Evolutionary conservation across 2,113 vertebrate genomes (phyloP), one percentile per base, ranked within the genome.

Genomic region (Rhodinocichla rosea): DNA sequence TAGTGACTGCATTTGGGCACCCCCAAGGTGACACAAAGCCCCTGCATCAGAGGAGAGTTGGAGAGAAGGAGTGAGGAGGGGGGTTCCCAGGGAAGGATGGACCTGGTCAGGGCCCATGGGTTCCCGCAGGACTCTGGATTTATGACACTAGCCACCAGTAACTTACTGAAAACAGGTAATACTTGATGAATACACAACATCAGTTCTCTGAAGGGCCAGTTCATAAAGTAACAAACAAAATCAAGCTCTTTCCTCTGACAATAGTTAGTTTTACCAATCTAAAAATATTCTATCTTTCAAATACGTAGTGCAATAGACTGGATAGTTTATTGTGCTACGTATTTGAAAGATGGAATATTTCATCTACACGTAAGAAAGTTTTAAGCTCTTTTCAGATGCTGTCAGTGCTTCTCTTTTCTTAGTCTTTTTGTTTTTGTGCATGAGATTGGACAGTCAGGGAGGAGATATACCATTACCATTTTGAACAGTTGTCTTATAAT

Each of bases 21-120:
- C 4, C 26, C 13, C 2, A 4, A n/a, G 11, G 20, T 59, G 23
- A 53, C 15, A 60, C 0, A 5, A 16, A 75, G 15, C 2, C 7
- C 22, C 28, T 11, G 7, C 18, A 62, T 9, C 9, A 18, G 7
- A 33, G 20, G 26, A 62, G 28, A 52, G 11, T 0, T 77, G 63
- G 17, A 52, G 14, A 44, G 17, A 57, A 13, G 12, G 10, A 40
- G 7, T 26, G 7, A 1, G 9, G 4, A 40, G 4, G 2, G 6
- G 1, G 7, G 1, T 13, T 83, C 10, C 6, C 44, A 75, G 33
- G 52, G 18, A 42, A 75, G 16, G 23, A 30, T 52, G 42, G 28
- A 44, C 37, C 7, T 11, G 39, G 19, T 32, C 22, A n/a, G 10
- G 27, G 21, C 35, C 49, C 30, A 6, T 15, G 39, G 8, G 7